These are phyloP conservation scores for Crotalus horridus DNA, from an alignment of 2,113 vertebrate species.

Conservation along the genomic window DNA sequence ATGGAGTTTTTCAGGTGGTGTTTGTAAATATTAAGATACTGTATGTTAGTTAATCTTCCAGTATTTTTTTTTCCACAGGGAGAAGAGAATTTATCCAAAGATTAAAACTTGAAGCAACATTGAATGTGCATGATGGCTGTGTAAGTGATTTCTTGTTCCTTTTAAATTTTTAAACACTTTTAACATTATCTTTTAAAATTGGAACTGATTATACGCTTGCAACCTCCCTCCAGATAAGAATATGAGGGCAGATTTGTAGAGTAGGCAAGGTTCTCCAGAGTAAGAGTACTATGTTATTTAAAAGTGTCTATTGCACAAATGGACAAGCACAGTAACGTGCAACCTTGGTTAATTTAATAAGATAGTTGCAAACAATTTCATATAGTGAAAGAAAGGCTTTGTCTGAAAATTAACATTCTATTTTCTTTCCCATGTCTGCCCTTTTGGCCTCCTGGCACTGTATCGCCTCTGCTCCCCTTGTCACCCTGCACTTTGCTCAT, in stretches of 20 bases:
- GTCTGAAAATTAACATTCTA: neutral
- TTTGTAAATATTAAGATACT: neutral
- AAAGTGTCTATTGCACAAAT: neutral
- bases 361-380: neutral
- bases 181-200: neutral
- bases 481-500: neutral
- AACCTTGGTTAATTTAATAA: neutral
- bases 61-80: conserved; percentile 72
- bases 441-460: neutral
- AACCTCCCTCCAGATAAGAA: neutral
- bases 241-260: neutral
- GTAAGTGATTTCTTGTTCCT: conserved; percentile 77
- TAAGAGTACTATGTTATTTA: neutral
- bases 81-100: conserved; percentile 98
- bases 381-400: neutral
- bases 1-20: neutral
- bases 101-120: conserved; percentile 94
- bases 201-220: neutral
- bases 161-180: neutral
- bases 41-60: neutral
- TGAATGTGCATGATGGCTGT: conserved; percentile 97
- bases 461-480: neutral
- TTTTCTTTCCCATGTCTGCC: neutral
- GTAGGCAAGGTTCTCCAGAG: neutral
- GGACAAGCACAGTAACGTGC: too few relatives aligned